Percentiles rank a stretch among this genome's conserved stretches.
phyloP scores from a whole-genome alignment of 2,888 invertebrate genomes.

The Plebejus argus region DNA sequence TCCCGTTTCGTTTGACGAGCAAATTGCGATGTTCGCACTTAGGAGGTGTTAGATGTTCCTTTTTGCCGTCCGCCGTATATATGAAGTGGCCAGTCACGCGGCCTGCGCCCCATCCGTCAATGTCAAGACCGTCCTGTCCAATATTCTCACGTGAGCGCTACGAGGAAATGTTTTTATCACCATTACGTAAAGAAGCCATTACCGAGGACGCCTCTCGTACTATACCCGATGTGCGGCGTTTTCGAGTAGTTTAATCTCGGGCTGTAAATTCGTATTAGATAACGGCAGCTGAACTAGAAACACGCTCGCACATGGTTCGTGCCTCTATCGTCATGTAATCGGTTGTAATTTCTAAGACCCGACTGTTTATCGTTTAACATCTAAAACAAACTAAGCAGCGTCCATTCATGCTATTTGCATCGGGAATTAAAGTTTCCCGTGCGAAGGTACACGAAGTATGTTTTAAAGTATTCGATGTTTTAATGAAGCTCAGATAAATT shows the following conservation, averaged over 20 bases:
- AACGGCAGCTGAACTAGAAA: slow-evolving; percentile 61
- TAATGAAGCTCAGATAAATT: neutral
- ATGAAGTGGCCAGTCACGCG: slow-evolving; percentile 47
- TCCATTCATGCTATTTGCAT: slow-evolving; percentile 23
- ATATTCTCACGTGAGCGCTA: slow-evolving; percentile 64
- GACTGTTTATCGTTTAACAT: slow-evolving; percentile 38
- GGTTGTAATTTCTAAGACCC: slow-evolving; percentile 40
- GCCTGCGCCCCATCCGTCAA: slow-evolving; percentile 61
- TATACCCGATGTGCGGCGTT: slow-evolving; percentile 55
- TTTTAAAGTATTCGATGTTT: neutral
- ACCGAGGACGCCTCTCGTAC: slow-evolving; percentile 55
- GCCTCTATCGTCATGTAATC: slow-evolving; percentile 51
- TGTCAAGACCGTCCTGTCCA: slow-evolving; percentile 56
- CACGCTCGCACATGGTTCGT: slow-evolving; percentile 64
- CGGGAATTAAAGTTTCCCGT: slow-evolving; percentile 7
- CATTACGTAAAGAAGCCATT: slow-evolving; percentile 65
- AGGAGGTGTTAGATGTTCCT: slow-evolving; percentile 40
- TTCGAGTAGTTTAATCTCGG: slow-evolving; percentile 58
- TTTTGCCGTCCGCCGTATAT: slow-evolving; percentile 41
- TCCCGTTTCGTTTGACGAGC: slow-evolving; percentile 48
- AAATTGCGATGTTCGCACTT: slow-evolving; percentile 52
- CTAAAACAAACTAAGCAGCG: slow-evolving; percentile 30
- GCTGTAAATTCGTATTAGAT: slow-evolving; percentile 71
- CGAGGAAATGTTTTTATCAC: slow-evolving; percentile 67
- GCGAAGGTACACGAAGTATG: slow-evolving; percentile 14